phyloP scores from a whole-genome alignment of 2,113 vertebrate genomes.

The Donacobius atricapilla region DNA sequence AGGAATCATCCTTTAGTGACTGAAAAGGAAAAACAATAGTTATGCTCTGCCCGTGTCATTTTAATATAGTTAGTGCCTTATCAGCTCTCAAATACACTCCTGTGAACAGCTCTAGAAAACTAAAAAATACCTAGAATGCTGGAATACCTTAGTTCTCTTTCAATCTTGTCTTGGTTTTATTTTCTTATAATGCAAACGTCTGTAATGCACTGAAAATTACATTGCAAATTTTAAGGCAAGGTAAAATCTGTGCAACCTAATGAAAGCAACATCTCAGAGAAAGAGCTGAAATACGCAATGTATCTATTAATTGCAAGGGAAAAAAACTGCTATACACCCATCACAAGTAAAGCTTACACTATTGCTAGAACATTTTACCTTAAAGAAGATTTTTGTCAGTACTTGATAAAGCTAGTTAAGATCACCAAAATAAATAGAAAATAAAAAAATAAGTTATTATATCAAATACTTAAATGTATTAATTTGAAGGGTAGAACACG shows the following conservation, averaged over 20 bases:
- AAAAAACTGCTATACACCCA: not conserved
- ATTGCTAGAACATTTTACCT: not conserved
- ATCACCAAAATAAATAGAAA: not conserved
- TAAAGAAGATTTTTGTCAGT: not conserved
- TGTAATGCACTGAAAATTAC: slow-evolving; percentile 5
- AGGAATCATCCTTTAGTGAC: slow-evolving; percentile 32
- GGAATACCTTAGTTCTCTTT: slow-evolving; percentile 22
- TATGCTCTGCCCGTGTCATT: slow-evolving; percentile 34
- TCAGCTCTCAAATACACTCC: slow-evolving; percentile 49
- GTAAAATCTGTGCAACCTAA: not conserved
- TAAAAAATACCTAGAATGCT: slow-evolving; percentile 42
- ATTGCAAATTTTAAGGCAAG: not conserved
- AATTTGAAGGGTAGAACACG: not conserved
- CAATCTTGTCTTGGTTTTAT: slow-evolving; percentile 32
- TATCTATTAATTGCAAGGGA: not conserved
- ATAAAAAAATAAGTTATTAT: not conserved
- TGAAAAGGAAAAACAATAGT: slow-evolving; percentile 53
- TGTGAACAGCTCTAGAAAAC: slow-evolving; percentile 43
- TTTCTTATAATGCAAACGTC: not conserved
- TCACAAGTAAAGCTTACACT: not conserved
- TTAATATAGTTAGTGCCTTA: slow-evolving; percentile 61
- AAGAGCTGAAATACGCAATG: not conserved
- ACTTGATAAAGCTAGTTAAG: not conserved
- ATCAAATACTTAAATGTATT: not conserved
- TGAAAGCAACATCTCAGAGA: not conserved